These are phyloP conservation scores for Semicossyphus pulcher DNA, from an alignment of 2,113 vertebrate genomes.

Conservation along the genomic window DNA sequence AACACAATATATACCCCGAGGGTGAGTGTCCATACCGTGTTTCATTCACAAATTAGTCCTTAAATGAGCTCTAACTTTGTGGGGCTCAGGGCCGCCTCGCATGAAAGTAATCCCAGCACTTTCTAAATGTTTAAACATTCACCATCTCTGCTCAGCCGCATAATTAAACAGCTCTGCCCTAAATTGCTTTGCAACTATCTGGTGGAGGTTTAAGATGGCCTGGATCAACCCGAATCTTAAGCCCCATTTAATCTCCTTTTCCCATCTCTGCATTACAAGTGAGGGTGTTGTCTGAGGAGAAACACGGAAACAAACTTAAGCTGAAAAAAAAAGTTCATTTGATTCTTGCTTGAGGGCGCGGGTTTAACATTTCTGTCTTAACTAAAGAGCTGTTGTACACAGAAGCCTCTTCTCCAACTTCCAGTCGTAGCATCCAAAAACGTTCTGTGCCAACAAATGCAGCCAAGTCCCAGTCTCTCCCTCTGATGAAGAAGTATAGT, in stretches of 20 bases:
- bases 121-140: constrained; percentile 71
- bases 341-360: constrained; percentile 28
- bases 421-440: constrained; percentile 27
- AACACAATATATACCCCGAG: constrained; percentile 9
- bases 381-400: constrained; percentile 40
- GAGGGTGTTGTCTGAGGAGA: constrained; percentile 37
- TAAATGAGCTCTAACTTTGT: constrained; percentile 17
- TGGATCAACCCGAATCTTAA: constrained; percentile 56
- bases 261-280: constrained; percentile 46
- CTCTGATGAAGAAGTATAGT: constrained; percentile 45
- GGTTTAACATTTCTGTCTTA: constrained; percentile 33
- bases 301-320: constrained; percentile 66
- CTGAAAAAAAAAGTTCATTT: constrained; percentile 21
- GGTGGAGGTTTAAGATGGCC: constrained; percentile 59
- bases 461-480: constrained; percentile 33
- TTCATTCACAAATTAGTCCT: constrained; percentile 20
- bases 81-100: constrained; percentile 19
- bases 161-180: constrained; percentile 72
- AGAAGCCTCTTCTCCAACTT: constrained; percentile 29
- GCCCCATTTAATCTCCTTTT: constrained; percentile 63
- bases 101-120: constrained; percentile 58
- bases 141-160: constrained; percentile 55
- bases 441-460: constrained; percentile 9
- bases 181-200: constrained; percentile 67
- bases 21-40: constrained; percentile 1